These are phyloP conservation scores for Entomobrya multifasciata DNA, from an alignment of 2,888 invertebrate genomes.

Conservation along the genomic window DNA sequence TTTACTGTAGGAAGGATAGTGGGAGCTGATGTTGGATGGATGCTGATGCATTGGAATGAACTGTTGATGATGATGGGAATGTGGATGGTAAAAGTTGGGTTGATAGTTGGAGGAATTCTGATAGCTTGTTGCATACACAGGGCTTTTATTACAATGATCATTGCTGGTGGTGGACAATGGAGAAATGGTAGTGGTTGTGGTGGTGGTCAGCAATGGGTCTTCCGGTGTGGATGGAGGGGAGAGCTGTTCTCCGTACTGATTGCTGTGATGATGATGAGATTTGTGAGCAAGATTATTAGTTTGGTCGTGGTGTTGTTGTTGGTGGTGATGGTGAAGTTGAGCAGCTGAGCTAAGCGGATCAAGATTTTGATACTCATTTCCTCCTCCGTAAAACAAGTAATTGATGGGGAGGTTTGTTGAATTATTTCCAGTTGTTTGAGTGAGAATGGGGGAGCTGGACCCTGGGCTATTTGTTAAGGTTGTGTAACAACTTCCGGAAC, in stretches of 20 bases:
- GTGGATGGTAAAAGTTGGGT: constrained; percentile 70
- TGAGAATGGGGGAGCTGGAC: constrained; percentile 71
- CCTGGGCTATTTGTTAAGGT: constrained; percentile 71
- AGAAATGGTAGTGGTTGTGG: constrained; percentile 46
- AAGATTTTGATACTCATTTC: constrained; percentile 76
- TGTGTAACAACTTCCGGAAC: constrained; percentile 76
- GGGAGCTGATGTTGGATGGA: constrained; percentile 56
- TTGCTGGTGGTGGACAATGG: constrained; percentile 24
- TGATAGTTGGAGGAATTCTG: constrained; percentile 70
- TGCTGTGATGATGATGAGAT: constrained; percentile 59
- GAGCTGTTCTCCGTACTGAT: constrained; percentile 77
- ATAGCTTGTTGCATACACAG: constrained; percentile 63
- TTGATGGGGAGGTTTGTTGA: constrained; percentile 68
- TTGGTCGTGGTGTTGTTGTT: constrained; percentile 45
- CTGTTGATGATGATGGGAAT: constrained; percentile 64
- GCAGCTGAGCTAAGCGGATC: constrained; percentile 62
- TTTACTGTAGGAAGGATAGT: constrained; percentile 74
- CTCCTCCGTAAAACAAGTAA: constrained; percentile 73
- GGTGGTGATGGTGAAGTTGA: constrained; percentile 53
- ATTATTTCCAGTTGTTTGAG: no score
- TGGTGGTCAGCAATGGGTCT: constrained; percentile 78
- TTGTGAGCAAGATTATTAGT: constrained; percentile 73
- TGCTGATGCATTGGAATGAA: constrained; percentile 51
- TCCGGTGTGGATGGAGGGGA: constrained; percentile 79
- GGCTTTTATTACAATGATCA: constrained; percentile 58